Base-by-base conservation (phyloP, 2,113 vertebrate species). In the Rhagologus leucostigma region DNA sequence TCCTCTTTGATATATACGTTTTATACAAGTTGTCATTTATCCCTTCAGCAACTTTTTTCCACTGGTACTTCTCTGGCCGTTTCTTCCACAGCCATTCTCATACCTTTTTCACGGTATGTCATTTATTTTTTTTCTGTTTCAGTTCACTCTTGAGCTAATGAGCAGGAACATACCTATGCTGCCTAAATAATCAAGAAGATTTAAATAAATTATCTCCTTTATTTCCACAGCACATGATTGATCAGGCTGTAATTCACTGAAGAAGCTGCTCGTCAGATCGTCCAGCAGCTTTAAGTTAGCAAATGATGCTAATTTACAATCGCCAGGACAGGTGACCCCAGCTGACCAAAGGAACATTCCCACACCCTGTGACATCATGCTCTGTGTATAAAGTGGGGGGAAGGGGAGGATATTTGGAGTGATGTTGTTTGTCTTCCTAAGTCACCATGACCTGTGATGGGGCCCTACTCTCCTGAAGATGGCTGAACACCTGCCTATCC, bases 401-500 rank as follows among this genome's bases (percentile, higher is more conserved):
- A 42, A 32, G 37, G 9, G 5, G 9, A 30, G 26, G 13, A 10
- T 52, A 22, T 68, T 22, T 50, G 44, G 26, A 68, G 14, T 50
- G 53, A 17, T 8, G 5, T 0, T 2, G 7, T 3, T 32, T 77
- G 26, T 59, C 52, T 57, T 0, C 17, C 53, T 18, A 22, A 7
- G 53, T 32, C 1, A 27, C 11, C 1, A 0, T 26, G 32, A 11
- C 8, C 0, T 4, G 3, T 32, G 32, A 11, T 42, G 16, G 42
- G 32, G 3, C 44, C 44, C 44, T 42, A 62, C 13, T 76, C 26
- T 57, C 52, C 62, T 68, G 37, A 6, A 7, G 4, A 9, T 22
- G 14, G 21, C 37, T 4, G 0, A 6, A 59, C 44, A 26, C 44
- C 37, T 59, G 32, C 37, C 32, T 59, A 16, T 14, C 74, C 26